Percentiles rank a stretch among this genome's conserved stretches.
Conservation (phyloP, 2,113 vertebrate species). For the Calcarius ornatus region DNA sequence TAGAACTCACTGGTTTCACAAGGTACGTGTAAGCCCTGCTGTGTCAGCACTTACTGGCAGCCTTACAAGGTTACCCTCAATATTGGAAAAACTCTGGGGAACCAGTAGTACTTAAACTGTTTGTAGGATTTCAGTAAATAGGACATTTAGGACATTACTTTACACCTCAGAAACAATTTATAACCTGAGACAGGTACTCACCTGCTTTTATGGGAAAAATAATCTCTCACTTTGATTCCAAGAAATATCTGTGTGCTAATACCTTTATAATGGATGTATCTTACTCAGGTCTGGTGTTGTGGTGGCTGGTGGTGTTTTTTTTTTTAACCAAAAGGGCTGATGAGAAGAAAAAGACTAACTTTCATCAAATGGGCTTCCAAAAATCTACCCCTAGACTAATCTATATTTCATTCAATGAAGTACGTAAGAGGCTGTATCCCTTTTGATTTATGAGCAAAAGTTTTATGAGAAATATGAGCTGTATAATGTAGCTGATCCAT, state of each 20-base stretch:
- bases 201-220: background rate
- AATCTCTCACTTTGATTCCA: background rate
- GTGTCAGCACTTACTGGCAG: background rate
- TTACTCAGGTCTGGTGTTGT: background rate
- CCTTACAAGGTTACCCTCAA: background rate
- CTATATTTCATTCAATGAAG: constrained; percentile 29
- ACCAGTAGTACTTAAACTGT: background rate
- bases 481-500: background rate
- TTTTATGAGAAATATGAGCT: constrained; percentile 51
- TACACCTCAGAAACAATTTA: background rate
- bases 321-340: background rate
- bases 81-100: background rate
- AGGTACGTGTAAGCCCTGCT: accelerated
- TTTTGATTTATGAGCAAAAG: constrained; percentile 12
- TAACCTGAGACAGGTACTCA: background rate
- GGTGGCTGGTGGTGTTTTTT: too few relatives aligned
- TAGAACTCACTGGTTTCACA: background rate
- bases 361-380: background rate
- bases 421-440: background rate
- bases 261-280: background rate
- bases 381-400: background rate
- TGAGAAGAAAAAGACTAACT: constrained; percentile 1
- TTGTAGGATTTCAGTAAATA: constrained; percentile 14
- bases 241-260: background rate
- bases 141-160: background rate